Evolutionary conservation across 2,888 invertebrate species (phyloP).

Genomic region (Agelastica alni): DNA sequence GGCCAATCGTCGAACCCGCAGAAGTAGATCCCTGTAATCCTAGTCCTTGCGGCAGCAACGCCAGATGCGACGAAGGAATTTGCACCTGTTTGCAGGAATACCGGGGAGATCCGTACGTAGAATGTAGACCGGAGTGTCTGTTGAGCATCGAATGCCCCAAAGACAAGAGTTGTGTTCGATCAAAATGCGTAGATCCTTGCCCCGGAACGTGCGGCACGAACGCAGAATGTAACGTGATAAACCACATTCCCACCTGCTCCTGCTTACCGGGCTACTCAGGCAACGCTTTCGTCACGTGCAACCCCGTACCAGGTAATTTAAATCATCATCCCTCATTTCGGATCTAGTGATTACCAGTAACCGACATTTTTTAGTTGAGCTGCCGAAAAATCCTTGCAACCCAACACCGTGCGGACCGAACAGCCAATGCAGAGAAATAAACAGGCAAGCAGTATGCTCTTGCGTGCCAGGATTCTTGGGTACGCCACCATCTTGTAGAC

Average conservation of each 20-base stretch:
- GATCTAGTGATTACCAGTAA: not conserved
- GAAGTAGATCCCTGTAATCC: conserved; percentile 58
- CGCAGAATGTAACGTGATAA: conserved; percentile 75
- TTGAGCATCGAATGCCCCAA: conserved; percentile 73
- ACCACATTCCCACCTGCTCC: conserved; percentile 78
- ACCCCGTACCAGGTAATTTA: conserved; percentile 59
- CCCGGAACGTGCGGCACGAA: conserved; percentile 77
- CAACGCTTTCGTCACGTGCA: conserved; percentile 70
- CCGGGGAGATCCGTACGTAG: conserved; percentile 76
- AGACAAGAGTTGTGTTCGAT: conserved; percentile 70
- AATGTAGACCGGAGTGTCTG: conserved; percentile 82
- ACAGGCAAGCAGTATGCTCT: conserved; percentile 73
- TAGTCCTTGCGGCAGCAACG: conserved; percentile 73
- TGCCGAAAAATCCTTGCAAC: conserved; percentile 64
- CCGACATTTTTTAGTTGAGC: conserved; percentile 38
- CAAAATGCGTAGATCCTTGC: conserved; percentile 80
- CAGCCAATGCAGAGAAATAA: conserved; percentile 62
- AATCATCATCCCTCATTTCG: no score
- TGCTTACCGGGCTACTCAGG: conserved; percentile 73
- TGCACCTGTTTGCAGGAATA: conserved; percentile 76
- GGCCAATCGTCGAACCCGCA: conserved; percentile 36
- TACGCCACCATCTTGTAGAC: conserved; percentile 72
- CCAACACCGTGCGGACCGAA: conserved; percentile 82
- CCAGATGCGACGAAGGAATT: conserved; percentile 69
- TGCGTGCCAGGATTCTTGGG: conserved; percentile 73